These are phyloP conservation scores for Dasypogon diadema DNA, from an alignment of 2,888 invertebrate species.

Conservation along the genomic window DNA sequence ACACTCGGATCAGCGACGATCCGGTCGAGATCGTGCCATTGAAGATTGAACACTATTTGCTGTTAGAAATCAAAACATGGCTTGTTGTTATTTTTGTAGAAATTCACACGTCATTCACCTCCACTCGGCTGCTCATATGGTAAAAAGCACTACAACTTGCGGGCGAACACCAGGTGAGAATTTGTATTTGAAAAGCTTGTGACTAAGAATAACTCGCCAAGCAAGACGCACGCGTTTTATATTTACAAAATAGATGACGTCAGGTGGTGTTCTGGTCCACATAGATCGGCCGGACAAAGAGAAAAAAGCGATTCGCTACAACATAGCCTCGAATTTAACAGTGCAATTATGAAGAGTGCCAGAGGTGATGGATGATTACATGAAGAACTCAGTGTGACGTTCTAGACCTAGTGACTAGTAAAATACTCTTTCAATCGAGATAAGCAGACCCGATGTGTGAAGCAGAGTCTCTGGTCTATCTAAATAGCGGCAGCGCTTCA, in stretches of 20 bases:
- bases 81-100: conserved; percentile 4
- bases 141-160: background rate
- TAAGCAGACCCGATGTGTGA: background rate
- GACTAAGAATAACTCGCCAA: conserved; percentile 20
- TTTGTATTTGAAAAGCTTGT: conserved; percentile 8
- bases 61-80: background rate
- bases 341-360: no score
- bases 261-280: no score
- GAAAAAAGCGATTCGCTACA: background rate
- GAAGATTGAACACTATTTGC: no score
- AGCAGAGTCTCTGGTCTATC: background rate
- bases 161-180: conserved; percentile 22
- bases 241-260: conserved; percentile 42
- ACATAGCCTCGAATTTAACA: background rate
- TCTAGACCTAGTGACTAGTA: no score
- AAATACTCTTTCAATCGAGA: no score
- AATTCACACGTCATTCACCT: background rate
- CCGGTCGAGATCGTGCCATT: no score
- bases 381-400: no score
- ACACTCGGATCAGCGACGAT: no score
- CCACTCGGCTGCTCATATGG: background rate
- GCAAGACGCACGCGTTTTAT: conserved; percentile 20
- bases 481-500: background rate
- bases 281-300: background rate
- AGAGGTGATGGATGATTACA: background rate